Conservation (phyloP, 1,140 invertebrate genomes). For the Solenopsis fugax region DNA sequence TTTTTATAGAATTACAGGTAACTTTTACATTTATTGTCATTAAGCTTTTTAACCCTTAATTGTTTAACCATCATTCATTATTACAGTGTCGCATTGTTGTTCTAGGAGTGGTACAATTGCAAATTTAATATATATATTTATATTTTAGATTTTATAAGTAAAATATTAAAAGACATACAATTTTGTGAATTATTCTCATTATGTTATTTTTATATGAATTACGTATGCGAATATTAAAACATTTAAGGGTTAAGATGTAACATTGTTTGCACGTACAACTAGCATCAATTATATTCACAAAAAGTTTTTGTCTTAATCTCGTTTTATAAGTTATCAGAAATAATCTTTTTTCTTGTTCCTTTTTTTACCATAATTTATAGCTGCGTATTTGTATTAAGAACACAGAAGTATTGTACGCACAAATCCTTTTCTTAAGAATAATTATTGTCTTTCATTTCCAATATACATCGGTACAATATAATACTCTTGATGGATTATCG, state of each 20-base stretch:
- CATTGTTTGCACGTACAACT: slow-evolving; percentile 35
- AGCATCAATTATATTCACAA: slow-evolving; percentile 27
- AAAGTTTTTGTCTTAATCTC: slow-evolving; percentile 5
- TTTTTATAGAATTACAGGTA: slow-evolving; percentile 67
- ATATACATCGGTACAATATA: slow-evolving; percentile 34
- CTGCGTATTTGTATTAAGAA: slow-evolving; percentile 43
- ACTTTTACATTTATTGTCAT: slow-evolving; percentile 72
- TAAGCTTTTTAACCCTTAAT: slow-evolving; percentile 60
- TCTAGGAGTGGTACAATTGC: background rate
- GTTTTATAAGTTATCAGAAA: slow-evolving; percentile 27
- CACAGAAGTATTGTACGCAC: slow-evolving; percentile 61
- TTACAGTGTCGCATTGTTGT: background rate
- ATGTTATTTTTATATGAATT: slow-evolving; percentile 26
- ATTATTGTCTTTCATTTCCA: slow-evolving; percentile 72
- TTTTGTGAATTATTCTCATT: slow-evolving; percentile 2
- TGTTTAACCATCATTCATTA: slow-evolving; percentile 9
- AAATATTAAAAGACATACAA: slow-evolving; percentile 14
- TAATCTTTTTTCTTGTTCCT: slow-evolving; percentile 5
- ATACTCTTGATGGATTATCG: slow-evolving; percentile 63
- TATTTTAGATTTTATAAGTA: slow-evolving; percentile 2
- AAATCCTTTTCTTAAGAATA: slow-evolving; percentile 67
- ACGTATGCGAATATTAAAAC: slow-evolving; percentile 7
- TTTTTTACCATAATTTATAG: background rate
- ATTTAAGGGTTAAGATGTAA: slow-evolving; percentile 60
- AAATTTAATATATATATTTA: slow-evolving; percentile 16